Percentiles rank a stretch among this genome's conserved stretches.
phyloP scores from a whole-genome alignment of 1,140 invertebrate species.

The Drosophila orosa region DNA sequence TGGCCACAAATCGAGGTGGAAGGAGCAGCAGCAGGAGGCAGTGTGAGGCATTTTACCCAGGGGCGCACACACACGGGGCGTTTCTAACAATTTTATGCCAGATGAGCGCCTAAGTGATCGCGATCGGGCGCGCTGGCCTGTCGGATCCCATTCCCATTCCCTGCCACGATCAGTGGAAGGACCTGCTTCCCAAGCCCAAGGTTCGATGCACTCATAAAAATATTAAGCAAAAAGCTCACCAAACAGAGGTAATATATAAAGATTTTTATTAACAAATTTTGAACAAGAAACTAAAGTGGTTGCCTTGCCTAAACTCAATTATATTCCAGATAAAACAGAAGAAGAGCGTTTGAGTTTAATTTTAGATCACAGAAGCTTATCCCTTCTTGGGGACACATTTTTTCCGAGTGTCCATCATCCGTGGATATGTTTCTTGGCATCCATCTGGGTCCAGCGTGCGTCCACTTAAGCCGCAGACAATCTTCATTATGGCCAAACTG shows the following conservation, averaged over 20 bases:
- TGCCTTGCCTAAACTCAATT: not conserved
- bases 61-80: constrained; percentile 75
- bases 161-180: constrained; percentile 14
- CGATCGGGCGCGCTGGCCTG: constrained; percentile 61
- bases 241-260: not conserved
- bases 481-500: constrained; percentile 81
- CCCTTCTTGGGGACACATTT: not conserved
- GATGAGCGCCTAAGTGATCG: constrained; percentile 82
- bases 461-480: constrained; percentile 80
- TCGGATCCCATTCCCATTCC: constrained; percentile 21
- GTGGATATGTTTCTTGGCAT: constrained; percentile 19
- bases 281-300: too few species aligned
- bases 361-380: not conserved
- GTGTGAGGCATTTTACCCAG: constrained; percentile 25
- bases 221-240: not conserved
- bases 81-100: constrained; percentile 84
- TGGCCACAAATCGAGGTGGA: constrained; percentile 34
- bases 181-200: constrained; percentile 26
- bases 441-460: constrained; percentile 52
- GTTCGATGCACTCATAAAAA: constrained; percentile 8
- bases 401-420: constrained; percentile 14
- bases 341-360: not conserved
- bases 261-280: not conserved
- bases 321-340: not conserved
- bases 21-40: not conserved